Base-by-base conservation (phyloP, 2,888 invertebrate species). In the Dioctria linearis region DNA sequence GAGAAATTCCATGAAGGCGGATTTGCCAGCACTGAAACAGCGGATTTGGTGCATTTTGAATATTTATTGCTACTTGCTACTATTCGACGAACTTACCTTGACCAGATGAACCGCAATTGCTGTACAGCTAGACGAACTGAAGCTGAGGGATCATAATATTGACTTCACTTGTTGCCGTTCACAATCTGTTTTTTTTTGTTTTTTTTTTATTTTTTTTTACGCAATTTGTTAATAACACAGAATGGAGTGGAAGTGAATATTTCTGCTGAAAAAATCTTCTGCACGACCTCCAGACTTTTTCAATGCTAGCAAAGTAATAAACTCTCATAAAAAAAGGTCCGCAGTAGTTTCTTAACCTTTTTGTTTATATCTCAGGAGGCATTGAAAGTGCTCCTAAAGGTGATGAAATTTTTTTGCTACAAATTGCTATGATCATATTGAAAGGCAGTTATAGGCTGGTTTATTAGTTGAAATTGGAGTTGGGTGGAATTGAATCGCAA, bases 101-200 rank as follows among this genome's bases (percentile, higher is more conserved):
- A 75, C 75, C 75, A 75, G 75, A 3, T 75, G 57, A 59, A 59
- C 75, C 51, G 51, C 71, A 71, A 71, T 71, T 71, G 51, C 54
- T 51, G 37, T 8, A 51, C 25, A 11, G 71, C n/a, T 40, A 39
- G 46, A 5, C 49, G 40, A 25, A 25, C 25, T n/a, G n/a, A n/a
- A n/a, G 25, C 0, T 25, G 25, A 25, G 37, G 11, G 67, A 13
- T 71, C 1, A 54, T 54, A 46, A 49, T 71, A 25, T 49, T 11
- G 57, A 39, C 54, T 8, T 51, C 71, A 71, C 11, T 46, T n/a
- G 25, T 54, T 51, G 54, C 54, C 46, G 6, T 54, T 37, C 51
- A 37, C 43, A 9, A 43, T 57, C 25, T 25, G 25, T 25, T 25
- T 25, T 57, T 57, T 13, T 57, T n/a, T 57, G 57, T 25, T 57